phyloP scores from a whole-genome alignment of 2,888 invertebrate species.

The Dicyrtomina minuta region DNA sequence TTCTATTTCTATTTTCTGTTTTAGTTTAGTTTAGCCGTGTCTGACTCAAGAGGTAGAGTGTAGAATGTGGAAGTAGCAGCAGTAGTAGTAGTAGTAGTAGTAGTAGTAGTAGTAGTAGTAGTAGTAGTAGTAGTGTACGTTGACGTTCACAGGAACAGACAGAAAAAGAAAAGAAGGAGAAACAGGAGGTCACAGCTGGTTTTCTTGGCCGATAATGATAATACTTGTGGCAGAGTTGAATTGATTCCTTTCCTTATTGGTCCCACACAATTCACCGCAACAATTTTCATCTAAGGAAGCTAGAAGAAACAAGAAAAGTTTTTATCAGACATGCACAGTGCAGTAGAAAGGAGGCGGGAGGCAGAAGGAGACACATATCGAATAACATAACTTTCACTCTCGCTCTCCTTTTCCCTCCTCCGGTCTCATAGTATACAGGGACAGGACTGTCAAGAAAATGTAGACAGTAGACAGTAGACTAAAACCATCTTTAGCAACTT shows the following conservation, averaged over 20 bases:
- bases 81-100: too few relatives aligned
- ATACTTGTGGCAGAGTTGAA: background rate
- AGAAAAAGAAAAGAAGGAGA: too few relatives aligned
- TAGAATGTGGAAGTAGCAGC: too few relatives aligned
- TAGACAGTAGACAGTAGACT: too few relatives aligned
- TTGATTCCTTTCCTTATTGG: slow-evolving; percentile 18
- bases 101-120: too few relatives aligned
- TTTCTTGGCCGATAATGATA: slow-evolving; percentile 8
- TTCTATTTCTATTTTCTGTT: slow-evolving; percentile 58
- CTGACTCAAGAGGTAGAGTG: background rate
- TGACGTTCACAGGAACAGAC: background rate
- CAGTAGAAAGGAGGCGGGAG: background rate
- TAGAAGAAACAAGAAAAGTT: slow-evolving; percentile 1
- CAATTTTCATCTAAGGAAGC: slow-evolving; percentile 10
- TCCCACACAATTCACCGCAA: slow-evolving; percentile 19
- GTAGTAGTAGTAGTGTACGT: too few relatives aligned
- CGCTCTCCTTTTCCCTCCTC: background rate
- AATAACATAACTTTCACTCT: background rate
- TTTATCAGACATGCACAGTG: too few relatives aligned
- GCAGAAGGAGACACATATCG: background rate
- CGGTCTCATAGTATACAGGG: too few relatives aligned
- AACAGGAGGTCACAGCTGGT: slow-evolving; percentile 12
- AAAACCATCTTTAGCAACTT: too few relatives aligned
- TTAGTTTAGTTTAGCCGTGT: background rate
- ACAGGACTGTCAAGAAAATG: too few relatives aligned